Base-by-base conservation (phyloP, 2,888 invertebrate species). In the Cheilosia vulpina region DNA sequence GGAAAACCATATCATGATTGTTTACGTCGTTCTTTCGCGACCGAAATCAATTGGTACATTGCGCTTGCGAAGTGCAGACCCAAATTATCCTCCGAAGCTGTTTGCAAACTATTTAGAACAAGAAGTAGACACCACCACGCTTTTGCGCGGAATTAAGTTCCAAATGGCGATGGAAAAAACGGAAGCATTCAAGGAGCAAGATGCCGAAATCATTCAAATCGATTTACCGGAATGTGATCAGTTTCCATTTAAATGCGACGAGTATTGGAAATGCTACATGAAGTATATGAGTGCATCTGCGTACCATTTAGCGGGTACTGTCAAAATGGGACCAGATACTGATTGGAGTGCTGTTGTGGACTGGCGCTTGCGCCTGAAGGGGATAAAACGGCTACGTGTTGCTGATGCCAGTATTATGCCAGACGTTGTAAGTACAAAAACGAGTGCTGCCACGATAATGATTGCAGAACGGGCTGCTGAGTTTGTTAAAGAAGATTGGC, bases 361-460 rank as follows among this genome's bases (percentile, higher is more conserved):
- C 89, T 93, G 94, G 2, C 91, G 94, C 63, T 90, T 96, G 17
- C 93, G 93, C 75, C 95, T 96, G 0, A 93, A 95, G 85, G 95
- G 95, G 0, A 93, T 96, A 0, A 91, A 93, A 17, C 94, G 94
- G 2, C 91, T 96, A 4, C 92, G 96, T 62, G 95, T 96, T 0
- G 93, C 94, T 0, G 96, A 96, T 89, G 96, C 95, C 0, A 96
- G 96, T 62, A 94, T 96, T 69, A 96, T 96, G 96, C 96, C 96
- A 0, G 93, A 91, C 7, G 94, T 95, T 68, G 93, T 95, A 0
- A 96, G 95, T 89, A 96, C 96, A 4, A 97, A 97, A 91, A 96
- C 96, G 0, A 97, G 97, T 90, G 97, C 96, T 0, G 96, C 96
- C 0, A 94, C 94, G 0, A 96, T 97, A n/a, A 97, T 97, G 97